Percentiles rank a stretch among this genome's conserved stretches.
phyloP scores from a whole-genome alignment of 2,888 invertebrate species.

The Mimumesa dahlbomi region DNA sequence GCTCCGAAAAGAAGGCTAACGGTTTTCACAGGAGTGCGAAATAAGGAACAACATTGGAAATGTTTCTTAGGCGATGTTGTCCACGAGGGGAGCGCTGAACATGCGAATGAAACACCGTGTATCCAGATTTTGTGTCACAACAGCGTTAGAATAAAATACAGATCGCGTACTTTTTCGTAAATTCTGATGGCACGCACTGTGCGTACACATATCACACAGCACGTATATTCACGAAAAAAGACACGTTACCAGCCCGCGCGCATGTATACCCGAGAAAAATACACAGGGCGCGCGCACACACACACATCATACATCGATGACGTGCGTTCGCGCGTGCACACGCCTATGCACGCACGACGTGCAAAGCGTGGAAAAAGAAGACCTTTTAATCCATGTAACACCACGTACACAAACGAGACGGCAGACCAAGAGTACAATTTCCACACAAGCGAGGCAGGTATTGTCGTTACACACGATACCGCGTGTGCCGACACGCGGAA shows the following conservation, averaged over 20 bases:
- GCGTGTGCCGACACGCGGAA: slow-evolving; percentile 50
- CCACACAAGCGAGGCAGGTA: slow-evolving; percentile 35
- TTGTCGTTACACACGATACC: slow-evolving; percentile 38
- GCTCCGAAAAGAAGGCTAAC: slow-evolving; percentile 22
- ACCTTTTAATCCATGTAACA: slow-evolving; percentile 36
- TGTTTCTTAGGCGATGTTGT: slow-evolving; percentile 27
- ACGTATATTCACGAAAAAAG: slow-evolving; percentile 22
- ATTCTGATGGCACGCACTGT: slow-evolving; percentile 44
- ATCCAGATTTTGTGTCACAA: slow-evolving; percentile 22
- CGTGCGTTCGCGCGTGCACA: slow-evolving; percentile 44
- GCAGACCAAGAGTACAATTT: slow-evolving; percentile 17
- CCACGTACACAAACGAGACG: neutral
- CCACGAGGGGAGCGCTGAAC: slow-evolving; percentile 36
- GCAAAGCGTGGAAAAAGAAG: slow-evolving; percentile 49
- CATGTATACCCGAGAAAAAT: slow-evolving; percentile 41
- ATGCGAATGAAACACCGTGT: slow-evolving; percentile 35
- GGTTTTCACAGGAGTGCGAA: slow-evolving; percentile 21
- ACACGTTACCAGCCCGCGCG: slow-evolving; percentile 33
- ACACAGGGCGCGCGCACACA: slow-evolving; percentile 16
- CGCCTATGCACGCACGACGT: slow-evolving; percentile 53
- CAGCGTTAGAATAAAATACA: slow-evolving; percentile 17
- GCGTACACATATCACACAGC: slow-evolving; percentile 29
- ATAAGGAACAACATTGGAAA: slow-evolving; percentile 30
- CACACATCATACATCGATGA: slow-evolving; percentile 12
- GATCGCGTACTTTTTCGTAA: slow-evolving; percentile 38